Percentiles rank a stretch among this genome's conserved stretches.
These are phyloP conservation scores for Nibea coibor DNA, from an alignment of 2,113 vertebrate genomes.

Conservation along the genomic window DNA sequence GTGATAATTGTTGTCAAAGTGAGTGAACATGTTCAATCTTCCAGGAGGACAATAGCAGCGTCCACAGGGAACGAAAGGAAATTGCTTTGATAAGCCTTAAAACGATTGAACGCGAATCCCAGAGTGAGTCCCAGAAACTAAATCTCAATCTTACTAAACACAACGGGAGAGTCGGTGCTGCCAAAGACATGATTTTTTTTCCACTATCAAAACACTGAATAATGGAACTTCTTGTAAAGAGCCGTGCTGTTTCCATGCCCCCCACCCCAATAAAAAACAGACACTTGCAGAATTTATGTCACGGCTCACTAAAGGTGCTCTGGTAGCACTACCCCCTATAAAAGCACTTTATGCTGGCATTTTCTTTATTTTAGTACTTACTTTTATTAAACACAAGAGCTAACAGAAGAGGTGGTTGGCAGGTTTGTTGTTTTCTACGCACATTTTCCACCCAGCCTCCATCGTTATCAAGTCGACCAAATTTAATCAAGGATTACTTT, in stretches of 20 bases:
- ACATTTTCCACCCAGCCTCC: background rate
- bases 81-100: constrained; percentile 57
- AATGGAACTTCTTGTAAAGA: constrained; percentile 42
- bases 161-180: constrained; percentile 13
- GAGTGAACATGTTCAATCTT: constrained; percentile 56
- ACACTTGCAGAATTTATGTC: constrained; percentile 31
- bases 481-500: constrained; percentile 29
- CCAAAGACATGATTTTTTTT: constrained; percentile 41
- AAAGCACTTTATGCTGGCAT: constrained; percentile 38
- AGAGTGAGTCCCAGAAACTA: constrained; percentile 33
- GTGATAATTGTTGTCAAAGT: constrained; percentile 43
- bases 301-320: constrained; percentile 26
- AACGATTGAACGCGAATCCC: constrained; percentile 49
- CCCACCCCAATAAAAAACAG: constrained; percentile 12
- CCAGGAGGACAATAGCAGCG: constrained; percentile 55
- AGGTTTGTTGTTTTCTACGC: constrained; percentile 22
- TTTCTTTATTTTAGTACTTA: constrained; percentile 37
- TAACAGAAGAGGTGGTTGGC: constrained; percentile 16
- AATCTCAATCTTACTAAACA: constrained; percentile 45
- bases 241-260: constrained; percentile 19
- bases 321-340: constrained; percentile 30
- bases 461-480: constrained; percentile 1
- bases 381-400: constrained; percentile 44
- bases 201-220: constrained; percentile 48
- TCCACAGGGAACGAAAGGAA: constrained; percentile 53